Evolutionary conservation across 2,113 vertebrate species (phyloP).

Genomic region (Marmota flaviventris): DNA sequence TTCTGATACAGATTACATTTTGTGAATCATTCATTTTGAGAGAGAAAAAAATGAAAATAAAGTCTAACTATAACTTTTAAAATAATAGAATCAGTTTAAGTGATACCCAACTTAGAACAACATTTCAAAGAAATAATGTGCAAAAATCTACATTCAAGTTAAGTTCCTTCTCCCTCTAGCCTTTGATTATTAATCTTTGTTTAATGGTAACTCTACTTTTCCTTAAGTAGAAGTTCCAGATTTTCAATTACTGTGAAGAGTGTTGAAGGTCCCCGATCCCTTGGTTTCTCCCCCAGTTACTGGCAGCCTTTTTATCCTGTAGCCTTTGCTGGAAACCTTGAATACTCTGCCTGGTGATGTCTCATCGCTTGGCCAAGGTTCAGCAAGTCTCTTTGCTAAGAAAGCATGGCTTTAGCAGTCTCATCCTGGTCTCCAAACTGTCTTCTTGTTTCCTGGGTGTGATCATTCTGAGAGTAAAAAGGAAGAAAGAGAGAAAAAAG

Average conservation of each 20-base stretch:
- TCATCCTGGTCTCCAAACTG: neutral
- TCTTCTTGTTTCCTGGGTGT: neutral
- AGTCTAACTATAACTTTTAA: neutral
- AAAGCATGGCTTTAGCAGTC: slow-evolving; percentile 26
- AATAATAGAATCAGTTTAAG: neutral
- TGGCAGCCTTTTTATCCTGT: neutral
- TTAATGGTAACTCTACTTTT: neutral
- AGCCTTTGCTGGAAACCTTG: slow-evolving; percentile 24
- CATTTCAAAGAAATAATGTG: neutral
- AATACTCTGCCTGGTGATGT: neutral
- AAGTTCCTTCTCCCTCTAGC: neutral
- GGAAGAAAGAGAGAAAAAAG: neutral
- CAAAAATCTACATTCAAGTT: neutral
- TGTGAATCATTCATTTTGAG: slow-evolving; percentile 19
- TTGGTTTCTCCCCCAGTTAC: neutral
- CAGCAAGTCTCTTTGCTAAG: neutral
- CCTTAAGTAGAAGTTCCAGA: slow-evolving; percentile 11
- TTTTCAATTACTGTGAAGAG: slow-evolving; percentile 7
- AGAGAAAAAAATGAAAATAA: slow-evolving; percentile 24
- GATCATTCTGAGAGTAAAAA: neutral
- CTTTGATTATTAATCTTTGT: neutral
- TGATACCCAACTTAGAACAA: neutral
- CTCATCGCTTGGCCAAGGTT: slow-evolving; percentile 33
- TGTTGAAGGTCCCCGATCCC: neutral
- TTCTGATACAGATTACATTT: neutral